Evolutionary conservation across 2,113 vertebrate genomes (phyloP), one percentile per base, ranked within the genome.

Genomic region (Paraplagusia blochii): DNA sequence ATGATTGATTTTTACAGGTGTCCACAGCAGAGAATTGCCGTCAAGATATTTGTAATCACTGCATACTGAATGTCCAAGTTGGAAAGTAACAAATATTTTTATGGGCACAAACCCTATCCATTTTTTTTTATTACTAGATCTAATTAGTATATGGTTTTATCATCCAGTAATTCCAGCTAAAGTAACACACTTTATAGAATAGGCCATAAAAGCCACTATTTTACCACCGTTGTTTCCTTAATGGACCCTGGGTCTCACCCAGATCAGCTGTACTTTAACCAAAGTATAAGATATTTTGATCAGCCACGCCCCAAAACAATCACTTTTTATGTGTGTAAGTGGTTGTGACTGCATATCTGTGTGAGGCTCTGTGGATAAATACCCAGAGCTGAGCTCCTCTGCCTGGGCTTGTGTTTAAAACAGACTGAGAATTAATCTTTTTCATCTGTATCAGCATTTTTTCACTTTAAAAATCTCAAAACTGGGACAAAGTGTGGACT

Each of bases 271-370:
- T 9, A 39, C 40, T 50, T 63, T 18, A 51, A 7, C 38, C 50
- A 11, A 8, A 1, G 2, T 14, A 18, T 10, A 0, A 49, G 39
- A 2, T 6, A 22, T 49, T 56, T 61, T 5, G 12, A 15, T 33
- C 14, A 40, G 4, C 39, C 40, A 15, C 34, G 22, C 22, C 22
- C 22, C 9, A 8, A 33, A 66, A 63, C 16, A 55, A 63, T 54
- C 51, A 54, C 33, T 58, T 11, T 59, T 52, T 62, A 10, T 45
- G 2, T 46, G 59, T 53, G 29, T 14, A 63, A 38, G 44, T 68
- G 58, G 29, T 34, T n/a, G 16, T 12, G 7, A 22, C n/a, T 0
- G 6, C 7, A 43, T 44, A 42, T 43, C 39, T 63, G 45, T 52
- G 40, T 34, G 15, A n/a, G 0, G 15, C 45, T 60, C 40, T 55